Percentiles rank a stretch among this genome's conserved stretches.
phyloP scores from a whole-genome alignment of 2,888 invertebrate genomes.

The Pherbina coryleti region DNA sequence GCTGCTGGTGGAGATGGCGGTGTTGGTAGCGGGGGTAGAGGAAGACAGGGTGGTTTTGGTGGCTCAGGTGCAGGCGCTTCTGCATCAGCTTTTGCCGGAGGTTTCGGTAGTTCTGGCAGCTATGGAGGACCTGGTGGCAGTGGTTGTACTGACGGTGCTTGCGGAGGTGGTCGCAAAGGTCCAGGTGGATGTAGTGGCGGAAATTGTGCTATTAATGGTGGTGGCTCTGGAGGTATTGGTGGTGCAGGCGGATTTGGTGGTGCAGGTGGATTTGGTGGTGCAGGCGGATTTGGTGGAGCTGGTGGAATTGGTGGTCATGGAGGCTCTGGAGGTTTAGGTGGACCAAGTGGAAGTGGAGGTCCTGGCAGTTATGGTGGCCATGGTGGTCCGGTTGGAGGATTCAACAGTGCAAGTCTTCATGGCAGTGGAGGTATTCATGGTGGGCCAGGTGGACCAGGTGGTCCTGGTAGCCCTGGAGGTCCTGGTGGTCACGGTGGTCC shows the following conservation, averaged over 20 bases:
- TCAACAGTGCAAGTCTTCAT: constrained; percentile 25
- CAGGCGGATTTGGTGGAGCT: neutral
- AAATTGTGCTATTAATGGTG: too few relatives aligned
- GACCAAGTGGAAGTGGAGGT: constrained; percentile 30
- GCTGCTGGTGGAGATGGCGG: constrained; percentile 28
- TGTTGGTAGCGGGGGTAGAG: constrained; percentile 22
- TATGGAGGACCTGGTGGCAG: constrained; percentile 12
- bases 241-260: constrained; percentile 22
- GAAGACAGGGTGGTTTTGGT: constrained; percentile 21
- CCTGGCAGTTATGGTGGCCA: constrained; percentile 38
- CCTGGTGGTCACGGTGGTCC: constrained; percentile 26
- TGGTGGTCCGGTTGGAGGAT: constrained; percentile 31
- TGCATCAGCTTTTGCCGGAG: constrained; percentile 7
- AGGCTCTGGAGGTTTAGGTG: constrained; percentile 18
- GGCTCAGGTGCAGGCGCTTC: neutral
- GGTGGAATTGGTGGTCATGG: constrained; percentile 16
- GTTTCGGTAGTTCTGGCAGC: constrained; percentile 12
- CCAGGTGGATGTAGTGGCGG: constrained; percentile 21
- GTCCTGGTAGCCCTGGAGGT: constrained; percentile 22
- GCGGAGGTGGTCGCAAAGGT: constrained; percentile 25
- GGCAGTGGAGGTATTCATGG: constrained; percentile 30
- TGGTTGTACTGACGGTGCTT: neutral
- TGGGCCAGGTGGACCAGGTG: constrained; percentile 21
- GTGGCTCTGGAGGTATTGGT: constrained; percentile 4
- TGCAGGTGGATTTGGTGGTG: constrained; percentile 10